A percentile compares a stretch with the other conserved stretches of the same genome.
phyloP scores from a whole-genome alignment of 2,113 vertebrate species.

The Poeciliopsis occidentalis region DNA sequence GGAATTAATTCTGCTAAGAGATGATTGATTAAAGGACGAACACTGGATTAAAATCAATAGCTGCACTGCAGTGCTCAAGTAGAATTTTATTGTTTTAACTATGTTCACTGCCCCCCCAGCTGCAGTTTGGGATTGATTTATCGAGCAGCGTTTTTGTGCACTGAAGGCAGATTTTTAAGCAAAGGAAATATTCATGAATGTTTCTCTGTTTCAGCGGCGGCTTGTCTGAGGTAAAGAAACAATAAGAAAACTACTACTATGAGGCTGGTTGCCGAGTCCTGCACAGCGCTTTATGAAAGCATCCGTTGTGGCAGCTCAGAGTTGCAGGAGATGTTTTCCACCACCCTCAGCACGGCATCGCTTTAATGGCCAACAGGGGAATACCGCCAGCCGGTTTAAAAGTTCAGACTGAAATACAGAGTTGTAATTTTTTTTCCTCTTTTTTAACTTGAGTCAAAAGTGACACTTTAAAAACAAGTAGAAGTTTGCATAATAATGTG shows the following conservation, averaged over 20 bases:
- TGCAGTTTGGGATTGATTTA: conserved; percentile 53
- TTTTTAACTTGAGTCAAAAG: conserved; percentile 35
- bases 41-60: conserved; percentile 62
- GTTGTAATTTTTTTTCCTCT: too few species aligned
- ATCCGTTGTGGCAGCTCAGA: conserved; percentile 24
- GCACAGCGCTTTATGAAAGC: neutral
- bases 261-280: conserved; percentile 7
- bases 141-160: conserved; percentile 52
- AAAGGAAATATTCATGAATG: conserved; percentile 53
- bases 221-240: conserved; percentile 20
- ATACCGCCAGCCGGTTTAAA: conserved; percentile 28
- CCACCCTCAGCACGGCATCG: conserved; percentile 19
- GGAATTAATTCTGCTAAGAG: conserved; percentile 49
- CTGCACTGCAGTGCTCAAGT: conserved; percentile 30
- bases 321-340: conserved; percentile 23
- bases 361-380: conserved; percentile 51
- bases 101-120: conserved; percentile 10
- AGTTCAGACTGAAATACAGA: too few species aligned
- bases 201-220: conserved; percentile 24
- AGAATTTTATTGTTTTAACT: conserved; percentile 56
- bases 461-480: conserved; percentile 29
- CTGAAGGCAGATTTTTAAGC: conserved; percentile 40
- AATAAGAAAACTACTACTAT: conserved; percentile 21
- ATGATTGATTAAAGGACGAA: conserved; percentile 55
- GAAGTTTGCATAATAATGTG: conserved; percentile 24